Base-by-base conservation (phyloP, 2,113 vertebrate genomes). In the Trematomus loennbergii region DNA sequence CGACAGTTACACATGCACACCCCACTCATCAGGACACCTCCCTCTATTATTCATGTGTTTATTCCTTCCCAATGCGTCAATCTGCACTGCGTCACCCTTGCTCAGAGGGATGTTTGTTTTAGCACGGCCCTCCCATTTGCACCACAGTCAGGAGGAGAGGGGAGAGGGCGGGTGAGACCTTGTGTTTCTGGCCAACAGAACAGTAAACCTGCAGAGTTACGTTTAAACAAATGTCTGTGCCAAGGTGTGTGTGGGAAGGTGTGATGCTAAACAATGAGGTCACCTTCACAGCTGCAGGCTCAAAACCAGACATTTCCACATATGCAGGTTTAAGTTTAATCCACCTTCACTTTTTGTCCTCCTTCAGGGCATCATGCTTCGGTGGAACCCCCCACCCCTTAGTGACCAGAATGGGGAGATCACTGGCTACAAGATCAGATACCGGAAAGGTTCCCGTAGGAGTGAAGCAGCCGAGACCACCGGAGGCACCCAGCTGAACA, bases 351-450 rank as follows among this genome's bases (percentile, higher is more conserved):
- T 25, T 4, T 58, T 15, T 60, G 49, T 13, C 13, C 50, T n/a
- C 33, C 61, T 63, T 18, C 68, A 99, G 98, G 97, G 96, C 89
- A 95, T 99, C 86, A 88, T 97, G 94, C 94, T 98, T 11, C 96
- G 97, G 80, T 99, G 98, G 98, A 97, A 99, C 86, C 97, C 97
- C 0, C 98, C 98, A 0, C 96, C 97, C 25, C 85, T 89, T 0
- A 96, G 94, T 0, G 92, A 96, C 13, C 98, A 99, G 29, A 99
- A 98, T 0, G 98, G 98, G 1, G 96, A 97, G 50, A 97, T 99
- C 87, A 96, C 91, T 0, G 95, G 96, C 17, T 99, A 99, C 93
- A 99, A 97, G 90, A 97, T 99, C 50, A 97, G 98, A n/a, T 99
- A 98, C 90, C 95, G 97, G 5, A 99, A 98, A 84, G 96, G 96